Conservation (phyloP, 2,888 invertebrate species). For the Troides helena region DNA sequence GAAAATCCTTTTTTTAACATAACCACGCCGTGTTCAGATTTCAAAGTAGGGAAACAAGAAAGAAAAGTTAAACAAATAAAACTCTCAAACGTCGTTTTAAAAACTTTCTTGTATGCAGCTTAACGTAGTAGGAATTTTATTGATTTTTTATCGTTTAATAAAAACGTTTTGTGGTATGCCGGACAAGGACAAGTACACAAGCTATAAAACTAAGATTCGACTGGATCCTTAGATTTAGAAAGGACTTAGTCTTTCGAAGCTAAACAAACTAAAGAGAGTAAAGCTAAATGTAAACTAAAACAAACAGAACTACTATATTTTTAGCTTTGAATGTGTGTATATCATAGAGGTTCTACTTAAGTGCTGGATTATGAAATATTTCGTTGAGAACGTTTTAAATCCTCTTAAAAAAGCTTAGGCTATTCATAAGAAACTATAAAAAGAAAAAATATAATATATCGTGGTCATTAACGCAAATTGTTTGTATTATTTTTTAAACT, state of each 20-base stretch:
- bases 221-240: constrained; percentile 3
- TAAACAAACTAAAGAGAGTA: constrained; percentile 9
- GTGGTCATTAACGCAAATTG: background rate
- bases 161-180: constrained; percentile 16
- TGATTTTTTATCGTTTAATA: constrained; percentile 17
- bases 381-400: background rate
- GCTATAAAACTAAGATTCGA: constrained; percentile 21
- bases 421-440: background rate
- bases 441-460: background rate
- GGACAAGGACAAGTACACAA: constrained; percentile 6
- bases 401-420: background rate
- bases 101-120: constrained; percentile 13
- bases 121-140: constrained; percentile 12
- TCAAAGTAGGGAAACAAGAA: background rate
- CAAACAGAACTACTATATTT: background rate
- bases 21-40: background rate
- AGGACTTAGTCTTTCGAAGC: constrained; percentile 4
- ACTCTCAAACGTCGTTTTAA: constrained; percentile 13
- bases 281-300: constrained; percentile 2
- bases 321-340: background rate
- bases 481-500: background rate
- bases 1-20: background rate
- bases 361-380: background rate
- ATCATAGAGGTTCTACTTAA: background rate
- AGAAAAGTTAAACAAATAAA: background rate